These are phyloP conservation scores for Galeopsomyia nigrocyanea DNA, from an alignment of 2,888 invertebrate species.

Conservation along the genomic window DNA sequence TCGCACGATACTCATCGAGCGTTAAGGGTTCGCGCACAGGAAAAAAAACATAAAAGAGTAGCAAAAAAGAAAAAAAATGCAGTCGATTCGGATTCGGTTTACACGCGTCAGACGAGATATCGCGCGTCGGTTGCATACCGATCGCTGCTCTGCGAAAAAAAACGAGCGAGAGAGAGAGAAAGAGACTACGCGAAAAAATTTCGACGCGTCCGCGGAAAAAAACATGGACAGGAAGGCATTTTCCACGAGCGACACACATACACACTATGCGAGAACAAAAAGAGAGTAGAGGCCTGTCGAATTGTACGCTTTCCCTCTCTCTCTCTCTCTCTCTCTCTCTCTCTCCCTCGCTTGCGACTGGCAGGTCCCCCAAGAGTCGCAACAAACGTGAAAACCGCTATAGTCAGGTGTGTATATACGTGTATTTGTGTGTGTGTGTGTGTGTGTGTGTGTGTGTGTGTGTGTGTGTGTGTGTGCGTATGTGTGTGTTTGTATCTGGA, in stretches of 20 bases:
- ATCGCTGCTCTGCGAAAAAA: conserved; percentile 15
- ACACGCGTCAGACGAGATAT: conserved; percentile 23
- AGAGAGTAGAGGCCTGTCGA: conserved; percentile 14
- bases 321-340: too few species aligned
- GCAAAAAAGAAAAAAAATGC: not conserved
- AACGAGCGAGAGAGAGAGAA: not conserved
- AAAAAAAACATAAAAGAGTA: not conserved
- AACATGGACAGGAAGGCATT: not conserved
- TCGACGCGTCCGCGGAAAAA: not conserved
- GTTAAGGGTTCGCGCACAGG: too few species aligned
- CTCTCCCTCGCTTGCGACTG: conserved; percentile 28
- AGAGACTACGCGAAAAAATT: conserved; percentile 16
- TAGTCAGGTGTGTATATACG: not conserved
- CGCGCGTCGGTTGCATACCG: conserved; percentile 23
- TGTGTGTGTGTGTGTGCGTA: not conserved
- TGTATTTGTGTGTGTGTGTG: not conserved
- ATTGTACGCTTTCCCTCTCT: conserved; percentile 2
- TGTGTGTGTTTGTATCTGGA: not conserved
- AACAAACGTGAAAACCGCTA: conserved; percentile 33
- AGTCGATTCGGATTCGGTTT: conserved; percentile 37
- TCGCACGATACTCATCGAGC: not conserved
- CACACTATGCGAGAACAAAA: not conserved
- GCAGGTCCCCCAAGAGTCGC: conserved; percentile 32
- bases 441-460: not conserved
- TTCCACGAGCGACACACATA: not conserved